Conservation (phyloP, 2,888 invertebrate species). For the Nomada fucata region DNA sequence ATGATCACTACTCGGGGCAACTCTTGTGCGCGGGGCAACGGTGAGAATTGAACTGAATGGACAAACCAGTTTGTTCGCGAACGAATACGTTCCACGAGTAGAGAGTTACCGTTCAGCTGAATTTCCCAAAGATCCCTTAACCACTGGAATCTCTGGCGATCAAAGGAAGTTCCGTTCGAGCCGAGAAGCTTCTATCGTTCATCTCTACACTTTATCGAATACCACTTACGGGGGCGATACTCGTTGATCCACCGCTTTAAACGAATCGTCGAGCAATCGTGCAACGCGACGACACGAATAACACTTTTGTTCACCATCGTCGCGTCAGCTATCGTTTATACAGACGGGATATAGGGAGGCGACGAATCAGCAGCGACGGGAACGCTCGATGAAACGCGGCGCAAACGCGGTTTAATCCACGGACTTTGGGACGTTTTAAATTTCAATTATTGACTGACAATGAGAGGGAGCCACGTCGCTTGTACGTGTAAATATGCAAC, state of each 20-base stretch:
- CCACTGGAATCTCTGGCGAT: too few relatives aligned
- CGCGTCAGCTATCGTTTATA: neutral
- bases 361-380: neutral
- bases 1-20: constrained; percentile 52
- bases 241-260: neutral
- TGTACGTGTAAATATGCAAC: constrained; percentile 66
- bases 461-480: constrained; percentile 37
- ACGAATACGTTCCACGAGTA: neutral
- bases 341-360: neutral
- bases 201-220: too few relatives aligned
- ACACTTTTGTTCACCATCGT: too few relatives aligned
- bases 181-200: too few relatives aligned
- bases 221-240: neutral
- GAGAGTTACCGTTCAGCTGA: neutral
- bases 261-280: neutral
- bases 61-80: constrained; percentile 5
- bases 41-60: neutral
- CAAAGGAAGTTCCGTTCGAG: too few relatives aligned
- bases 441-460: constrained; percentile 61
- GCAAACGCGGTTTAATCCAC: constrained; percentile 58
- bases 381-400: constrained; percentile 39
- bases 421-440: constrained; percentile 62
- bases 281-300: neutral
- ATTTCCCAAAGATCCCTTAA: too few relatives aligned
- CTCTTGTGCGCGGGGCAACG: neutral